phyloP scores from a whole-genome alignment of 2,797 vertebrate species.

The Zenarchopterus dispar region DNA sequence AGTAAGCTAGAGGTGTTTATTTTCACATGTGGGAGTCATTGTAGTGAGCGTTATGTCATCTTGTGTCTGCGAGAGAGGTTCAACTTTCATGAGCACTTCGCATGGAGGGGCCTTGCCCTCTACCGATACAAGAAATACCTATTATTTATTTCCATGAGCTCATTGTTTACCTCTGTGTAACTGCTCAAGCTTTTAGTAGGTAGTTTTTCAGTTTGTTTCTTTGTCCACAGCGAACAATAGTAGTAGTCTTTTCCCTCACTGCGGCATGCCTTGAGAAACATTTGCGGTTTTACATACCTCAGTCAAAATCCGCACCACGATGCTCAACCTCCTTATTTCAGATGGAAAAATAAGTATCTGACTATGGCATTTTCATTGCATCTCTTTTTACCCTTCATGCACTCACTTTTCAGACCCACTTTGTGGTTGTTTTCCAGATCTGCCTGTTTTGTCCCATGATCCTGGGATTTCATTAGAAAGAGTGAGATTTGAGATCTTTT shows the following conservation, averaged over 20 bases:
- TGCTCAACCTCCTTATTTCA: too few species aligned
- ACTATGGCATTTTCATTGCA: too few species aligned
- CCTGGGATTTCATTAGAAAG: too few species aligned
- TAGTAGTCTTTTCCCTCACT: constrained; percentile 26
- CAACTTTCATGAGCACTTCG: constrained; percentile 43
- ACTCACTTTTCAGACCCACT: too few species aligned
- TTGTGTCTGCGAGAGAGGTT: constrained; percentile 45
- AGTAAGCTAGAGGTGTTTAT: neutral
- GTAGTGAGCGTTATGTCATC: constrained; percentile 30
- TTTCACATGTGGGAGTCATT: neutral
- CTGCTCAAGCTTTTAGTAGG: neutral
- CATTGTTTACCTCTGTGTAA: neutral
- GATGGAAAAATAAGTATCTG: too few species aligned
- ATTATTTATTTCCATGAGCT: neutral
- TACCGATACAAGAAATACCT: neutral
- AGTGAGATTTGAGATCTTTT: too few species aligned
- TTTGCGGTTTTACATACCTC: too few species aligned
- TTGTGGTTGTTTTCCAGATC: too few species aligned
- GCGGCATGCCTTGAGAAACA: constrained; percentile 50
- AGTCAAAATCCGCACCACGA: too few species aligned
- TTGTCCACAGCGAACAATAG: constrained; percentile 1
- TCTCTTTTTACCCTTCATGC: too few species aligned
- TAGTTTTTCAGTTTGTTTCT: neutral
- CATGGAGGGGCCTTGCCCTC: constrained; percentile 31
- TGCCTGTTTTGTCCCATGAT: too few species aligned